A percentile compares a stretch with the other conserved stretches of the same genome.
Evolutionary conservation across 1,140 invertebrate species (phyloP).

Genomic region (Bombus superbus): DNA sequence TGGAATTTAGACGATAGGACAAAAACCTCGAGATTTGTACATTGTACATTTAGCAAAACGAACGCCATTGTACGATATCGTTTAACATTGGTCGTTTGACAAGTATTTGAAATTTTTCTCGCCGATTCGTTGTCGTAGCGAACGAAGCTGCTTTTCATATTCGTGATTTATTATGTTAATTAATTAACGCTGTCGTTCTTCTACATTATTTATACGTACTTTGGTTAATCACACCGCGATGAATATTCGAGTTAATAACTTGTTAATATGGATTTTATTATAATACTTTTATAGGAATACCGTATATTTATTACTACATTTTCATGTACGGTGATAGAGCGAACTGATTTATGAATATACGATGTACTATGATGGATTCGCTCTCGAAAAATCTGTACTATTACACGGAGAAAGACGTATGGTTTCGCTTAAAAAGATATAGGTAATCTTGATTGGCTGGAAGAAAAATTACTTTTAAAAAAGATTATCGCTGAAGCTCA

Average conservation of each 20-base stretch:
- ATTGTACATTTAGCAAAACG: not conserved
- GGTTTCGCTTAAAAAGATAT: not conserved
- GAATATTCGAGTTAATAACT: not conserved
- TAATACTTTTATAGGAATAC: not conserved
- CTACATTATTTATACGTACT: not conserved
- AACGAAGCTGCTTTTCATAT: too few species aligned
- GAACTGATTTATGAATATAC: slow-evolving; percentile 11
- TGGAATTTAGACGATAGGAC: not conserved
- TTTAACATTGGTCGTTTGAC: not conserved
- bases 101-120: not conserved
- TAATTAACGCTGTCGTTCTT: not conserved
- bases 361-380: not conserved
- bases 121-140: not conserved
- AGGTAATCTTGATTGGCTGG: not conserved
- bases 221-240: not conserved
- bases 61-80: not conserved
- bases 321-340: not conserved
- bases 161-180: not conserved
- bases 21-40: too few species aligned
- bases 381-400: not conserved
- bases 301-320: not conserved
- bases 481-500: not conserved
- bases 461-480: not conserved
- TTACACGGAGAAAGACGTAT: not conserved
- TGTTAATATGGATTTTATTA: too few species aligned